Percentiles rank a stretch among this genome's conserved stretches.
Evolutionary conservation across 2,888 invertebrate species (phyloP).

Genomic region (Pocota personata): DNA sequence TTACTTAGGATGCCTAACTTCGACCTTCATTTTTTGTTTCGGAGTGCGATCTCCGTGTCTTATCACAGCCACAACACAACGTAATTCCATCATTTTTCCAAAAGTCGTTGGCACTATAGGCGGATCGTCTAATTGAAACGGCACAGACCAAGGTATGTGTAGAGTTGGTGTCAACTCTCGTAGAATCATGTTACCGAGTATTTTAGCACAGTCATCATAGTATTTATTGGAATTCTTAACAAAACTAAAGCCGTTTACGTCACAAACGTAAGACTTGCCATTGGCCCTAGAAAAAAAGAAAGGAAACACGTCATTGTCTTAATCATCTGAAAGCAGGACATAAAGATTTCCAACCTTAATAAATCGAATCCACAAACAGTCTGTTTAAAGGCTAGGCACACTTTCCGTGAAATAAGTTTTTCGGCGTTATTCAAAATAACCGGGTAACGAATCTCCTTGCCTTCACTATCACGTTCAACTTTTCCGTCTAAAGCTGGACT

Average conservation of each 20-base stretch:
- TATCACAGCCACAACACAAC: slow-evolving; percentile 98
- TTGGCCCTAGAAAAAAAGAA: slow-evolving; percentile 89
- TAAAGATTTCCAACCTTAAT: slow-evolving; percentile 85
- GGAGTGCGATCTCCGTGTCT: slow-evolving; percentile 99
- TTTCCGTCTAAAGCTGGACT: slow-evolving; percentile 99
- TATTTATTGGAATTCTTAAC: slow-evolving; percentile 99
- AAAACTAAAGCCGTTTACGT: slow-evolving; percentile 99
- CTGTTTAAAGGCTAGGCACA: slow-evolving; percentile 98
- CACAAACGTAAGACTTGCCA: slow-evolving; percentile 99
- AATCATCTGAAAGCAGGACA: background rate
- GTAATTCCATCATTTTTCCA: slow-evolving; percentile 96
- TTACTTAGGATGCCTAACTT: slow-evolving; percentile 97
- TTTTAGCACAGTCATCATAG: slow-evolving; percentile 99
- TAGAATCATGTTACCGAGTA: slow-evolving; percentile 98
- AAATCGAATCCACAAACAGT: slow-evolving; percentile 99
- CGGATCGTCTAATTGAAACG: slow-evolving; percentile 98
- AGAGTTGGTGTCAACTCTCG: slow-evolving; percentile 96
- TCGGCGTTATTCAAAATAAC: slow-evolving; percentile 98
- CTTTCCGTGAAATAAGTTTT: slow-evolving; percentile 98
- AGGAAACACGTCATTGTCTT: slow-evolving; percentile 6
- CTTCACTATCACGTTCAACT: slow-evolving; percentile 98
- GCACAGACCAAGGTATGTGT: slow-evolving; percentile 98
- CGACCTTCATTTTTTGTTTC: slow-evolving; percentile 99
- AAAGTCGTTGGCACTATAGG: slow-evolving; percentile 99
- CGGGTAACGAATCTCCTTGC: slow-evolving; percentile 99